Evolutionary conservation across 2,888 invertebrate species (phyloP).

Genomic region (Baronia brevicornis): DNA sequence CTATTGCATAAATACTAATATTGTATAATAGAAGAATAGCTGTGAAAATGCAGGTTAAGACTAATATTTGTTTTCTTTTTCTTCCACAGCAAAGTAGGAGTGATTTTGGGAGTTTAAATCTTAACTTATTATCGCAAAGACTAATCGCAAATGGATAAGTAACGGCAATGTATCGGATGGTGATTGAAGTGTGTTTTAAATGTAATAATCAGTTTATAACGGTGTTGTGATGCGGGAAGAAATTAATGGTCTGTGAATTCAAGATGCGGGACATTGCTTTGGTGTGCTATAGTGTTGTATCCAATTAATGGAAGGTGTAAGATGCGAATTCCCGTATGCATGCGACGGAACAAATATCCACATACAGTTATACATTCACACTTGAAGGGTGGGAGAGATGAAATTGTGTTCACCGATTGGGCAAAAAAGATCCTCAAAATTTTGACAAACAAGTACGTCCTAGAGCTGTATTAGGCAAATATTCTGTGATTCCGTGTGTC

Average conservation of each 20-base stretch:
- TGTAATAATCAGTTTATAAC: constrained; percentile 41
- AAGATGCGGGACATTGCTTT: constrained; percentile 63
- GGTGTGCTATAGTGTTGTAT: constrained; percentile 75
- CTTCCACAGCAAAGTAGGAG: constrained; percentile 63
- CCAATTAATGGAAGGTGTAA: constrained; percentile 68
- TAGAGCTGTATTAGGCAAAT: constrained; percentile 44
- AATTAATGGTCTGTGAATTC: constrained; percentile 42
- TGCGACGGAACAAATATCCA: constrained; percentile 41
- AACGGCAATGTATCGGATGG: constrained; percentile 65
- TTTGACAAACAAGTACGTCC: constrained; percentile 37
- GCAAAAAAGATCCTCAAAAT: constrained; percentile 26
- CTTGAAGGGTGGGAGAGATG: constrained; percentile 45
- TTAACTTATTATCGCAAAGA: constrained; percentile 72
- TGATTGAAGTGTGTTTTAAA: constrained; percentile 62
- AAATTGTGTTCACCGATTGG: constrained; percentile 31
- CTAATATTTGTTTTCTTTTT: constrained; percentile 25
- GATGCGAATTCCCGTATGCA: constrained; percentile 60
- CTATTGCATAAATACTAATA: no score
- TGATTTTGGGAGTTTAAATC: constrained; percentile 54
- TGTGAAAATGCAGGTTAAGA: no score
- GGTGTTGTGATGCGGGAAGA: constrained; percentile 49
- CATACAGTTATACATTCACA: constrained; percentile 45
- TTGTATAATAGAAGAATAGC: no score
- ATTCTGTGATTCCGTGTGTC: constrained; percentile 43
- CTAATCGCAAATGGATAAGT: constrained; percentile 62